Conservation (phyloP, 2,113 vertebrate species). For the Ceyx margarethae region DNA sequence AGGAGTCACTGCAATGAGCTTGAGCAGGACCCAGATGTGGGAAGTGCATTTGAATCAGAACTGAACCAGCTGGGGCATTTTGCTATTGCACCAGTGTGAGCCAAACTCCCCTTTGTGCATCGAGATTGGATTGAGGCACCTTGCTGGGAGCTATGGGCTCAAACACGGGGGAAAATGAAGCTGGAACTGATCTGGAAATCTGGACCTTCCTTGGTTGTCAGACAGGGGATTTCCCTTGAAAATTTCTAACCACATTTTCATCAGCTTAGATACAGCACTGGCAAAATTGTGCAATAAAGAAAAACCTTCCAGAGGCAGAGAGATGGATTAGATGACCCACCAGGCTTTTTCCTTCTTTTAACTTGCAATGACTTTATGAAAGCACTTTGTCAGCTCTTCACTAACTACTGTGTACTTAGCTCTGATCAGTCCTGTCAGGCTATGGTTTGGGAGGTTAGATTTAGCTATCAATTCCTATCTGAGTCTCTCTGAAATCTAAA, state of each 20-base stretch:
- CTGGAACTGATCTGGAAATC: not conserved
- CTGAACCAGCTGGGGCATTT: not conserved
- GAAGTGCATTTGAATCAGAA: not conserved
- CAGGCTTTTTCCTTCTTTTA: not conserved
- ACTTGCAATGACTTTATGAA: not conserved
- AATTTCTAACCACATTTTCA: not conserved
- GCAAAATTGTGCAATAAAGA: not conserved
- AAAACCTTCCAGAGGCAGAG: not conserved
- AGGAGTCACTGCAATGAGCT: not conserved
- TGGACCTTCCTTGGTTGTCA: not conserved
- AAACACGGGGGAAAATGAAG: not conserved
- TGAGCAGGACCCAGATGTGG: not conserved
- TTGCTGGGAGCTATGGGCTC: not conserved
- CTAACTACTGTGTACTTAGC: constrained; percentile 30
- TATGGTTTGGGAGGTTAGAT: constrained; percentile 28
- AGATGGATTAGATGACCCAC: not conserved
- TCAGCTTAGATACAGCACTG: not conserved
- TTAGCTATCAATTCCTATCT: constrained; percentile 21
- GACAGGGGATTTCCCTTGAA: not conserved
- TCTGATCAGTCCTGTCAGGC: constrained; percentile 28
- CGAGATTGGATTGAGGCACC: not conserved
- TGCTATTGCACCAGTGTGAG: not conserved
- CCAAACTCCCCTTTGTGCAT: not conserved
- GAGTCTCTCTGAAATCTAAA: constrained; percentile 31
- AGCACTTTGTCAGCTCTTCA: constrained; percentile 28